Base-by-base conservation (phyloP, 2,797 vertebrate genomes). In the Mus caroli region DNA sequence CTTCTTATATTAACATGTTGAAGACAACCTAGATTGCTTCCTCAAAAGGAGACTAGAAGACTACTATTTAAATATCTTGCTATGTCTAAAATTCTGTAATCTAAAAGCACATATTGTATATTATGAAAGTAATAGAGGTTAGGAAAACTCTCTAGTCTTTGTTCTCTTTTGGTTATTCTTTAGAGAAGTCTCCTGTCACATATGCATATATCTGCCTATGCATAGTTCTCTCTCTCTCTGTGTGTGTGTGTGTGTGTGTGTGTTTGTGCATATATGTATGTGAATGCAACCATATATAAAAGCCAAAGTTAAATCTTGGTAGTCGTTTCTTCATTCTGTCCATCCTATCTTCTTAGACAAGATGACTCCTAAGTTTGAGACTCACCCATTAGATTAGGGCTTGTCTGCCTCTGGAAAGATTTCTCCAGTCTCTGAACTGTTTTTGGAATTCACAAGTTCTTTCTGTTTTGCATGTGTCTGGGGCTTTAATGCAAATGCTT, bases 251-350 rank as follows among this genome's bases (percentile, higher is more conserved):
- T 4, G 28, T 43, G 46, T 46, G 46, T 46, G 46, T 9, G 6
- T 46, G 52, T 54, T 54, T 2, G 1, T 3, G 28, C 7, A 0
- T 4, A 20, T 22, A 15, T 4, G 2, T 34, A 3, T 50, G 46
- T 54, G 52, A 14, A 14, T 56, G 40, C 20, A 6, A 3, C 19
- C 31, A 69, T 34, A 52, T 22, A 46, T n/a, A 46, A 50, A 69
- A 50, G 46, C 3, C 31, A 86, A 50, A 54, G 12, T 14, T 31
- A 34, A 67, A 67, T 20, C 31, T 40, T 24, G 3, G 50, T 0
- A 0, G 26, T 73, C 8, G 0, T 54, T 87, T 22, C 50, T 56
- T 24, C 22, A 3, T 73, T 5, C 2, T 40, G 34, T 10, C 15
- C 15, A 56, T 28, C 15, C 56, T 86, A 64, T 34, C 6, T 87